These are phyloP conservation scores for Temnopleurus reevesii DNA, from an alignment of 53 echinoderm and acorn worm species.

Conservation along the genomic window DNA sequence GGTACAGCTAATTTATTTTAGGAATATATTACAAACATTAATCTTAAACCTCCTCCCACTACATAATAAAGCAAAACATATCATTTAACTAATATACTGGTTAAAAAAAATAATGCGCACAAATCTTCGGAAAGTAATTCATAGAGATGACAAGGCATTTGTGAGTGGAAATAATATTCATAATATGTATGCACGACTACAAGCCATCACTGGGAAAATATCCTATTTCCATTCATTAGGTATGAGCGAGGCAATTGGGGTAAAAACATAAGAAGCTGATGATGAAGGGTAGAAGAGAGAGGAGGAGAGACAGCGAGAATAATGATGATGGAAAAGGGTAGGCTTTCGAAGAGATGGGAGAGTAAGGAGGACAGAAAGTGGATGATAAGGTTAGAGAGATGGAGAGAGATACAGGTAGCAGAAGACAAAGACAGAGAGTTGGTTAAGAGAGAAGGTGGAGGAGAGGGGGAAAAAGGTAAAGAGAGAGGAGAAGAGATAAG, in stretches of 20 bases:
- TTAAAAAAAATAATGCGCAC: not conserved
- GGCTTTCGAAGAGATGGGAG: not conserved
- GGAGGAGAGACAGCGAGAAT: not conserved
- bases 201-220: constrained; percentile 31
- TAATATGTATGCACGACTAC: constrained; percentile 25
- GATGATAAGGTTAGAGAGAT: not conserved
- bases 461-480: not conserved
- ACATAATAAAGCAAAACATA: not conserved
- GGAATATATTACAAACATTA: not conserved
- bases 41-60: not conserved
- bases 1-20: not conserved
- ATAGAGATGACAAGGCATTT: constrained; percentile 13
- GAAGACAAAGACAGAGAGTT: not conserved
- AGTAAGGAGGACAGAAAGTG: not conserved
- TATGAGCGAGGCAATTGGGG: constrained; percentile 3
- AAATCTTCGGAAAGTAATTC: not conserved
- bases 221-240: constrained; percentile 35
- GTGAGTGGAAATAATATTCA: constrained; percentile 35
- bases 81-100: not conserved
- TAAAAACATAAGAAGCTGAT: constrained; percentile 18
- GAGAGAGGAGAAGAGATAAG: not conserved
- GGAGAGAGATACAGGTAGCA: not conserved
- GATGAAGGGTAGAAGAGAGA: not conserved
- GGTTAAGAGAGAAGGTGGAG: not conserved
- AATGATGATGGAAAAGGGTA: not conserved